A percentile compares a stretch with the other conserved stretches of the same genome.
phyloP scores from a whole-genome alignment of 1,140 invertebrate genomes.

The Heliothis subflexa region DNA sequence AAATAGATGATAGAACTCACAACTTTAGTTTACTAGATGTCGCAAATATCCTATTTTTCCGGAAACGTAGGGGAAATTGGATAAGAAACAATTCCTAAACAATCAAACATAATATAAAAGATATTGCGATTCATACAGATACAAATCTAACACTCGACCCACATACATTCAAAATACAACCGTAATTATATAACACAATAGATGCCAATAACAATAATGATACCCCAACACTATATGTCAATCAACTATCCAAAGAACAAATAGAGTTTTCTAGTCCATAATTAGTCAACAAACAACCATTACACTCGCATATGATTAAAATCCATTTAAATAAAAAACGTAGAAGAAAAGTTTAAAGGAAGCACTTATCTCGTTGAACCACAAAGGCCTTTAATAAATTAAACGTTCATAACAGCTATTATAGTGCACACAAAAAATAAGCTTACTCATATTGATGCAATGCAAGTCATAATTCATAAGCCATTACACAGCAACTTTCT shows the following conservation, averaged over 20 bases:
- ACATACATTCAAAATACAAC: too few relatives aligned
- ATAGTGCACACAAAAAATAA: constrained; percentile 6
- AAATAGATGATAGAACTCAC: too few relatives aligned
- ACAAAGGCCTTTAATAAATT: constrained; percentile 13
- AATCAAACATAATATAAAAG: too few relatives aligned
- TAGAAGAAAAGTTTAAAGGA: constrained; percentile 6
- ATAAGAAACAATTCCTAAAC: too few relatives aligned
- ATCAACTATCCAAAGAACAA: neutral
- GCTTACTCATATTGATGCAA: constrained; percentile 37
- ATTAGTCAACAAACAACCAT: constrained; percentile 10
- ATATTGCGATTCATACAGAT: too few relatives aligned
- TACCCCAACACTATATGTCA: neutral
- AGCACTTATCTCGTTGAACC: constrained; percentile 1
- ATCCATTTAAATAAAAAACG: constrained; percentile 14
- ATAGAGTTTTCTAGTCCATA: neutral
- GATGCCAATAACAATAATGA: too few relatives aligned
- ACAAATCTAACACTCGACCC: too few relatives aligned
- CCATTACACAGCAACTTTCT: constrained; percentile 38
- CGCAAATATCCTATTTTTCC: too few relatives aligned
- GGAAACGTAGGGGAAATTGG: too few relatives aligned
- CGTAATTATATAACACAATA: too few relatives aligned
- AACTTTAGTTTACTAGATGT: too few relatives aligned
- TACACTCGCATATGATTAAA: constrained; percentile 10
- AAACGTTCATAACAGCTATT: constrained; percentile 22
- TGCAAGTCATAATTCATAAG: constrained; percentile 40